Conservation (phyloP, 2,888 invertebrate genomes). For the Siphlonurus alternatus region DNA sequence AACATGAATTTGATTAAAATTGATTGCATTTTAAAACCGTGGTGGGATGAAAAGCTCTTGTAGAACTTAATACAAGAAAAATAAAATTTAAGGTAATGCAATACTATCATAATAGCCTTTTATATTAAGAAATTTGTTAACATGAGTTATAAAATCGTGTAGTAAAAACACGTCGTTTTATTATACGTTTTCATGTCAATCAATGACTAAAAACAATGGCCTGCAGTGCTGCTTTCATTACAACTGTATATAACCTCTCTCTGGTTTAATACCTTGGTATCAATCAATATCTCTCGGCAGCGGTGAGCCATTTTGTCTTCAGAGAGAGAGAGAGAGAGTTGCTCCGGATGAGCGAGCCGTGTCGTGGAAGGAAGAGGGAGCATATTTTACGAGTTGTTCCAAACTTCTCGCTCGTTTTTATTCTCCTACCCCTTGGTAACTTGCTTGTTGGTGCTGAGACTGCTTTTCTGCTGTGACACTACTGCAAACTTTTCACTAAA, state of each 20-base stretch:
- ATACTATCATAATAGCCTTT: too few relatives aligned
- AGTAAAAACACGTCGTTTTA: too few relatives aligned
- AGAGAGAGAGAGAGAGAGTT: not conserved
- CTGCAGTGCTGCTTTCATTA: too few relatives aligned
- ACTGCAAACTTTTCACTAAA: not conserved
- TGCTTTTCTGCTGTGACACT: too few relatives aligned
- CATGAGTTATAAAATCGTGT: too few relatives aligned
- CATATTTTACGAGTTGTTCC: conserved; percentile 2
- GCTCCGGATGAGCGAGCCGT: not conserved
- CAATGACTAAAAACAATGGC: too few relatives aligned
- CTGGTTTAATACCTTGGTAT: not conserved
- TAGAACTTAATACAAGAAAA: too few relatives aligned
- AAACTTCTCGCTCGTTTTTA: not conserved
- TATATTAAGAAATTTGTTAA: too few relatives aligned
- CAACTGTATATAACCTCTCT: not conserved
- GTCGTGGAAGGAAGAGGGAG: not conserved
- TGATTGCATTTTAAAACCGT: not conserved
- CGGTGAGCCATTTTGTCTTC: not conserved
- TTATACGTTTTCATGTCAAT: too few relatives aligned
- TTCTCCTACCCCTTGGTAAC: not conserved
- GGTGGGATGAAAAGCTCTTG: not conserved
- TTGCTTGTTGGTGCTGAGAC: too few relatives aligned
- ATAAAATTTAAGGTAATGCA: too few relatives aligned
- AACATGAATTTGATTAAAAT: not conserved
- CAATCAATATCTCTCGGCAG: not conserved